Percentiles rank a stretch among this genome's conserved stretches.
Evolutionary conservation across 2,113 vertebrate species (phyloP).

Genomic region (Brachypodius melanocephalos): DNA sequence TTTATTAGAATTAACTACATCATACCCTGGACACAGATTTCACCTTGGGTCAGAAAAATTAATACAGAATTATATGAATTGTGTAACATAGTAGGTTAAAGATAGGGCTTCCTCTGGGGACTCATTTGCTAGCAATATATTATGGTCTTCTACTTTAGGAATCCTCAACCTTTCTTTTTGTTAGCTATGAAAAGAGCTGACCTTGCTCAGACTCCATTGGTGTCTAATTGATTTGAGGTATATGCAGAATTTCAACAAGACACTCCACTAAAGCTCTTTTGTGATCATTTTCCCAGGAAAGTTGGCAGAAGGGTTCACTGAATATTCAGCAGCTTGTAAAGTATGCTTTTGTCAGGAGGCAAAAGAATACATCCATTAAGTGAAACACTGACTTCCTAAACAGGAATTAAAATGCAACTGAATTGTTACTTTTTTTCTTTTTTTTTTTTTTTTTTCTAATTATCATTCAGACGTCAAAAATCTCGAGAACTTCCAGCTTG

Average conservation of each 20-base stretch:
- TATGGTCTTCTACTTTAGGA: slow-evolving; percentile 73
- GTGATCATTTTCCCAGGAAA: slow-evolving; percentile 64
- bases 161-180: slow-evolving; percentile 74
- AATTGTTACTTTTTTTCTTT: background rate
- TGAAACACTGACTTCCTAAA: slow-evolving; percentile 18
- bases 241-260: slow-evolving; percentile 76
- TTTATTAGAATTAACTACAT: slow-evolving; percentile 87
- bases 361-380: background rate
- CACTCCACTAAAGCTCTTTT: slow-evolving; percentile 43
- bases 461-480: slow-evolving; percentile 90
- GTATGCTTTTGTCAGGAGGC: slow-evolving; percentile 47
- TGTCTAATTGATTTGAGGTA: slow-evolving; percentile 75
- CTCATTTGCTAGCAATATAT: slow-evolving; percentile 84
- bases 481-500: slow-evolving; percentile 96
- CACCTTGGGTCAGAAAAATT: slow-evolving; percentile 96
- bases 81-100: slow-evolving; percentile 79
- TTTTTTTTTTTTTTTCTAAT: background rate
- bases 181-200: slow-evolving; percentile 73
- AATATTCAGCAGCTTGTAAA: slow-evolving; percentile 56
- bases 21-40: slow-evolving; percentile 80
- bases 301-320: slow-evolving; percentile 23
- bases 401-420: slow-evolving; percentile 41
- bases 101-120: slow-evolving; percentile 80
- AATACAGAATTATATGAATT: slow-evolving; percentile 89
- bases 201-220: slow-evolving; percentile 77